A percentile compares a stretch with the other conserved stretches of the same genome.
phyloP scores from a whole-genome alignment of 2,797 vertebrate species.

The Austrolebias charrua region DNA sequence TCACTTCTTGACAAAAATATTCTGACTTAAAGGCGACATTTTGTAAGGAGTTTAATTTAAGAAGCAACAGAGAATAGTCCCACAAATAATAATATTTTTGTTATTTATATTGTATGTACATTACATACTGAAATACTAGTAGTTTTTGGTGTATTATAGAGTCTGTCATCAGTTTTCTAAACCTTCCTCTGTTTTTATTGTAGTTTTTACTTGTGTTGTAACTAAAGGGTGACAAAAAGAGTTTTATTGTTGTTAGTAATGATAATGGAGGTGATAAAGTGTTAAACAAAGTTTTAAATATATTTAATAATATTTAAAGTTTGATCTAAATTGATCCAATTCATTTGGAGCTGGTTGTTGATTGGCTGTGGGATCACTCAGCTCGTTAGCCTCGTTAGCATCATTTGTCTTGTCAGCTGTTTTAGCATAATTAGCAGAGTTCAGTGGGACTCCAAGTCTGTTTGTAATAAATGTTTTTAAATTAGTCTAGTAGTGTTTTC shows the following conservation, averaged over 20 bases:
- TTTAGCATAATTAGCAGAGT: constrained; percentile 16
- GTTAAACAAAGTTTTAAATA: neutral
- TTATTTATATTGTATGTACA: no score
- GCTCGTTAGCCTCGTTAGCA: constrained; percentile 6
- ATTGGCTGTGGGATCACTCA: constrained; percentile 13
- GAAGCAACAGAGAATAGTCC: no score
- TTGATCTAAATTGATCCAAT: neutral
- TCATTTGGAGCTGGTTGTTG: constrained; percentile 2
- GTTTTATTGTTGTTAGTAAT: constrained; percentile 6
- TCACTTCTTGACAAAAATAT: no score
- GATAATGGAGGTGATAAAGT: neutral
- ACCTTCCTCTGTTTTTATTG: constrained; percentile 1
- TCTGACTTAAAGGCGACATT: no score
- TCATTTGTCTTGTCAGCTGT: constrained; percentile 5
- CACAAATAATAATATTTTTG: no score
- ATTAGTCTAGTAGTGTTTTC: constrained; percentile 25
- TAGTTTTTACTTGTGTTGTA: neutral
- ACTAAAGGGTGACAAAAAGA: neutral
- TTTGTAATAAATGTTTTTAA: constrained; percentile 23
- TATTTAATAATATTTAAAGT: neutral
- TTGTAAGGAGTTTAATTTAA: no score
- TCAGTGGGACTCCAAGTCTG: neutral
- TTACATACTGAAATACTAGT: no score
- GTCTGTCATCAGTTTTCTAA: neutral
- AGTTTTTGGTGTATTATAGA: no score